Evolutionary conservation across 2,113 vertebrate genomes (phyloP).

Genomic region (Platichthys stellatus): DNA sequence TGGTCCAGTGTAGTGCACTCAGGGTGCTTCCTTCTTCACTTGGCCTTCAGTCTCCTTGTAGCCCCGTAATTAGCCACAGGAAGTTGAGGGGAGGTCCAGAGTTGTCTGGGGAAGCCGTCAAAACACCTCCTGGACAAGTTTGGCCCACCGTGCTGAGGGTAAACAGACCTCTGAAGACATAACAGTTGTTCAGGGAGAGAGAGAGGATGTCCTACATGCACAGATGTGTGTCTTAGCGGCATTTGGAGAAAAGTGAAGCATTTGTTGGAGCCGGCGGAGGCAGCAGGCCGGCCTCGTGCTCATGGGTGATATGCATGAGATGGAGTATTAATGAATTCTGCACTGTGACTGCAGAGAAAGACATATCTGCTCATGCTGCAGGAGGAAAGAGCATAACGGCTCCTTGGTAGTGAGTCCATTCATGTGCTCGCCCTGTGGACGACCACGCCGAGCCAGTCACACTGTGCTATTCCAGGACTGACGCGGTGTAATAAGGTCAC

Average conservation of each 20-base stretch:
- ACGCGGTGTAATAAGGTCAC: background rate
- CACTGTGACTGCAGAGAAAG: slow-evolving; percentile 4
- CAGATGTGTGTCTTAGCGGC: slow-evolving; percentile 19
- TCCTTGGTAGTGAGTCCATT: slow-evolving; percentile 10
- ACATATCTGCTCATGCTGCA: background rate
- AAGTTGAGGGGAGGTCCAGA: slow-evolving; percentile 35
- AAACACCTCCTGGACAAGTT: slow-evolving; percentile 35
- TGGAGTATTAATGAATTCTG: slow-evolving; percentile 10
- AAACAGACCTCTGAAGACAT: slow-evolving; percentile 34
- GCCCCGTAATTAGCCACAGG: slow-evolving; percentile 33
- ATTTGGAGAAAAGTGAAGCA: background rate
- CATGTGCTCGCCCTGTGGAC: slow-evolving; percentile 24
- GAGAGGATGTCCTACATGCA: slow-evolving; percentile 32
- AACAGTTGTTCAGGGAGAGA: slow-evolving; percentile 15
- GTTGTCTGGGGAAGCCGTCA: slow-evolving; percentile 54
- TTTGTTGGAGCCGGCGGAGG: slow-evolving; percentile 6
- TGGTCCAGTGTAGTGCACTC: background rate
- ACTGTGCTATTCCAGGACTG: slow-evolving; percentile 7
- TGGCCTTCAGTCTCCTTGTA: slow-evolving; percentile 25
- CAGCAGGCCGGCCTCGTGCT: slow-evolving; percentile 28
- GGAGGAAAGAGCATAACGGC: slow-evolving; percentile 3
- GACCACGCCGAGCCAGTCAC: slow-evolving; percentile 12
- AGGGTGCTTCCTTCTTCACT: slow-evolving; percentile 24
- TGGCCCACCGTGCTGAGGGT: slow-evolving; percentile 3
- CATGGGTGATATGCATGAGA: background rate